These are phyloP conservation scores for Orthosia gothica DNA, from an alignment of 2,888 invertebrate genomes.

Conservation along the genomic window DNA sequence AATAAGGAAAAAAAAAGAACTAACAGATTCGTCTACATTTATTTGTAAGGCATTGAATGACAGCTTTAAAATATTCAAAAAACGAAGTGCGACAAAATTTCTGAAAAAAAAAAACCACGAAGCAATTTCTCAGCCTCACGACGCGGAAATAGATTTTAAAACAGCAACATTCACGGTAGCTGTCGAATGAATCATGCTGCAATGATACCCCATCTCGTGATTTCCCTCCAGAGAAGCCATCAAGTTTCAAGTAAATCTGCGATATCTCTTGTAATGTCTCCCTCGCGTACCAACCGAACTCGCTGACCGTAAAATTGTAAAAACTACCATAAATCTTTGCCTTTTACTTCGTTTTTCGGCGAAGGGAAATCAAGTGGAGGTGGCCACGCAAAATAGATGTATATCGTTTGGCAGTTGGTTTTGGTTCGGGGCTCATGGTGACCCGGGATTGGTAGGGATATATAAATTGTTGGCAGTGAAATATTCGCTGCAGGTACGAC, in stretches of 20 bases:
- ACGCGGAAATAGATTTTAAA: slow-evolving; percentile 64
- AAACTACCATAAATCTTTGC: slow-evolving; percentile 89
- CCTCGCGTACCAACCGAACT: slow-evolving; percentile 84
- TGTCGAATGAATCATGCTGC: slow-evolving; percentile 80
- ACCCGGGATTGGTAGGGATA: slow-evolving; percentile 14
- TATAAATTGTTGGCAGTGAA: slow-evolving; percentile 38
- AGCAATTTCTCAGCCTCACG: slow-evolving; percentile 3
- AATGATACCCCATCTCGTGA: slow-evolving; percentile 86
- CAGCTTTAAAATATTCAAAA: neutral
- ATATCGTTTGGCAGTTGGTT: slow-evolving; percentile 60
- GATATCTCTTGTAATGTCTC: slow-evolving; percentile 89
- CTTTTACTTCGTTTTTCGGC: slow-evolving; percentile 76
- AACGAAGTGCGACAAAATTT: neutral
- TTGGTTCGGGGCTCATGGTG: slow-evolving; percentile 31
- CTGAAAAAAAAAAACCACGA: neutral
- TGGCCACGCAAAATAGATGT: slow-evolving; percentile 64
- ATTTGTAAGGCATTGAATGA: neutral
- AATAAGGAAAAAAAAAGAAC: neutral
- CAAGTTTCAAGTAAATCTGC: slow-evolving; percentile 90
- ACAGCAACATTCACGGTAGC: slow-evolving; percentile 71
- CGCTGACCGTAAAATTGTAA: slow-evolving; percentile 91
- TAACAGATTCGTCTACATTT: neutral
- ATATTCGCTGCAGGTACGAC: slow-evolving; percentile 31
- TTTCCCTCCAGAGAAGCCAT: slow-evolving; percentile 88
- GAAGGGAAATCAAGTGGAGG: slow-evolving; percentile 64